These are phyloP conservation scores for Hypomesus transpacificus DNA, from an alignment of 2,113 vertebrate species.

Conservation along the genomic window DNA sequence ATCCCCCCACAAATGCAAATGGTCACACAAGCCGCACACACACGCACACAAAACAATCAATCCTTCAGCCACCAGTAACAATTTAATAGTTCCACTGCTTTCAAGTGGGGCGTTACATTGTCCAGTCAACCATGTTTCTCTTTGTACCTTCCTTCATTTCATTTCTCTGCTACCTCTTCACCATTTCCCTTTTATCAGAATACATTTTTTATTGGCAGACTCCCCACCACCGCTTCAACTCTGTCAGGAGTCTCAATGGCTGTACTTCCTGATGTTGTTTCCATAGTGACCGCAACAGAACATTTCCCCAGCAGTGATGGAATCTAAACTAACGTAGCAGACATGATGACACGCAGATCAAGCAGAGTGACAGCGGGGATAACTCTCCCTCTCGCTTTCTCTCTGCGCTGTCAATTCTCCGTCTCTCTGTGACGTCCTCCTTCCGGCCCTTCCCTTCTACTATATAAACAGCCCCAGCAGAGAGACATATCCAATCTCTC, in stretches of 20 bases:
- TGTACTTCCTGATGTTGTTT: constrained; percentile 69
- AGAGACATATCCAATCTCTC: constrained; percentile 6
- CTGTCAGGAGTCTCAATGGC: constrained; percentile 40
- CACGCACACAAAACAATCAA: constrained; percentile 13
- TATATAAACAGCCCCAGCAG: constrained; percentile 10
- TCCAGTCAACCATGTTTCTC: constrained; percentile 57
- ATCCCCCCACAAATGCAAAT: not conserved
- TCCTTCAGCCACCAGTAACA: constrained; percentile 44
- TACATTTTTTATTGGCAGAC: constrained; percentile 60
- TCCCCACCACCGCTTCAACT: constrained; percentile 48
- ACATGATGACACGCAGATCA: constrained; percentile 63
- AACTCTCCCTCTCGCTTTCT: constrained; percentile 48
- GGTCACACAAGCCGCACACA: constrained; percentile 3
- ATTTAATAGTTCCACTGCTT: constrained; percentile 49
- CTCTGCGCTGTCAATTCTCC: constrained; percentile 42
- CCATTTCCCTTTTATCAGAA: constrained; percentile 34
- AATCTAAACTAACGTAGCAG: constrained; percentile 59
- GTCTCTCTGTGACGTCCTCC: not conserved
- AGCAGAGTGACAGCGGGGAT: constrained; percentile 59
- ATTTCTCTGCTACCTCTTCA: constrained; percentile 10
- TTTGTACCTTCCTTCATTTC: constrained; percentile 48
- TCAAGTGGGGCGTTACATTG: constrained; percentile 58
- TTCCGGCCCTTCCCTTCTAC: too few relatives aligned
- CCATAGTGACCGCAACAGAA: constrained; percentile 68
- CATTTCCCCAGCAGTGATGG: constrained; percentile 59